A percentile compares a stretch with the other conserved stretches of the same genome.
These are phyloP conservation scores for Misgurnus mizolepis DNA, from an alignment of 2,113 vertebrate species.

Conservation along the genomic window DNA sequence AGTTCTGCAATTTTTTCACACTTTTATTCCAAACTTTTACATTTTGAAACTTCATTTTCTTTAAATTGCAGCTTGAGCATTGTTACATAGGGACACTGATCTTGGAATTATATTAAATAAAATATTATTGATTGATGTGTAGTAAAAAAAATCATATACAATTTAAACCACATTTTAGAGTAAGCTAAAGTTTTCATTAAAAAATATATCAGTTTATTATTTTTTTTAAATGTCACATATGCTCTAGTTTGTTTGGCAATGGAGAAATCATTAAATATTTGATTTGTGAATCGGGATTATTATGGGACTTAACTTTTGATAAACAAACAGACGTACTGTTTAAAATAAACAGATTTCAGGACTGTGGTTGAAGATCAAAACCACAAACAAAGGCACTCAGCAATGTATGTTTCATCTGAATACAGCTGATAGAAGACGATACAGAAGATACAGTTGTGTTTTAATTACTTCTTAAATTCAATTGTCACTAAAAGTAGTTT, in stretches of 20 bases:
- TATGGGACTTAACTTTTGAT: not conserved
- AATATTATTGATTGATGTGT: too few relatives aligned
- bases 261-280: not conserved
- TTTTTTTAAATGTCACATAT: too few relatives aligned
- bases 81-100: not conserved
- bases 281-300: not conserved
- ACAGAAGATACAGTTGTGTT: not conserved
- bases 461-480: too few relatives aligned
- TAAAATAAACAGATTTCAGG: conserved; percentile 7
- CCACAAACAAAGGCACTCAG: conserved; percentile 54
- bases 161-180: too few relatives aligned
- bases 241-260: too few relatives aligned
- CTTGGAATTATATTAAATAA: too few relatives aligned
- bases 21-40: too few relatives aligned
- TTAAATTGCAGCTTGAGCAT: not conserved
- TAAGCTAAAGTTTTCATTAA: too few relatives aligned
- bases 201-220: too few relatives aligned
- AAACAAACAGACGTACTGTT: not conserved
- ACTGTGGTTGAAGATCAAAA: conserved; percentile 15
- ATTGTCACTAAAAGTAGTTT: not conserved
- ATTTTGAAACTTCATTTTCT: too few relatives aligned
- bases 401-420: conserved; percentile 19
- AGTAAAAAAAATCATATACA: too few relatives aligned
- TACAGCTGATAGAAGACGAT: not conserved
- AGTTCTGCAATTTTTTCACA: too few relatives aligned